Percentiles rank a stretch among this genome's conserved stretches.
phyloP scores from a whole-genome alignment of 2,888 invertebrate species.

The Amphipyra tragopoginis region DNA sequence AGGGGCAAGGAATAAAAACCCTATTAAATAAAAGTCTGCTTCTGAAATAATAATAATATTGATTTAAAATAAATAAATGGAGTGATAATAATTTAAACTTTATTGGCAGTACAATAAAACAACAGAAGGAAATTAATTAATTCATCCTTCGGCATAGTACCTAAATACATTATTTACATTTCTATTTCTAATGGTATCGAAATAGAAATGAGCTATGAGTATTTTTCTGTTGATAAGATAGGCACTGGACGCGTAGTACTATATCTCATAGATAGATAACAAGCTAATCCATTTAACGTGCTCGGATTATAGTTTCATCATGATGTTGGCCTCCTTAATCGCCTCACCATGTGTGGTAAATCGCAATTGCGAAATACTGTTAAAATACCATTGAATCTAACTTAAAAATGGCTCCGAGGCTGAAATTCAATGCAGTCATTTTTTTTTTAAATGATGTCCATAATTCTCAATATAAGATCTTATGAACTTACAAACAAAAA shows the following conservation, averaged over 20 bases:
- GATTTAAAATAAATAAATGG: too few relatives aligned
- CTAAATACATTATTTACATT: conserved; percentile 18
- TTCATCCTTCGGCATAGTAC: conserved; percentile 1
- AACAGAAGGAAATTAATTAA: not conserved
- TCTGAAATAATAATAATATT: too few relatives aligned
- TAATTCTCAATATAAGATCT: not conserved
- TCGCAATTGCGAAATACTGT: conserved; percentile 7
- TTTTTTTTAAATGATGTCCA: not conserved
- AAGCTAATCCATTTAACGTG: conserved; percentile 52
- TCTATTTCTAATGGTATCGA: conserved; percentile 26
- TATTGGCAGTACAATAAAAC: not conserved
- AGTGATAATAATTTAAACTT: not conserved
- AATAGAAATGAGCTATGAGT: conserved; percentile 43
- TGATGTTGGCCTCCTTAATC: conserved; percentile 42
- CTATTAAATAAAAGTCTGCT: too few relatives aligned
- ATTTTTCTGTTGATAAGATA: conserved; percentile 55
- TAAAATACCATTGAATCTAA: not conserved
- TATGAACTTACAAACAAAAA: too few relatives aligned
- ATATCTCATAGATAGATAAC: conserved; percentile 55
- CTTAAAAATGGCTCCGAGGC: too few relatives aligned
- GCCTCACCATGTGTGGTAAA: conserved; percentile 23
- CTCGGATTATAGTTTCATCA: conserved; percentile 55
- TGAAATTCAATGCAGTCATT: too few relatives aligned
- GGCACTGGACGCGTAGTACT: conserved; percentile 43
- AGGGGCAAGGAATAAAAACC: too few relatives aligned